phyloP scores from a whole-genome alignment of 2,888 invertebrate genomes.

The Agonopterix heracliana region DNA sequence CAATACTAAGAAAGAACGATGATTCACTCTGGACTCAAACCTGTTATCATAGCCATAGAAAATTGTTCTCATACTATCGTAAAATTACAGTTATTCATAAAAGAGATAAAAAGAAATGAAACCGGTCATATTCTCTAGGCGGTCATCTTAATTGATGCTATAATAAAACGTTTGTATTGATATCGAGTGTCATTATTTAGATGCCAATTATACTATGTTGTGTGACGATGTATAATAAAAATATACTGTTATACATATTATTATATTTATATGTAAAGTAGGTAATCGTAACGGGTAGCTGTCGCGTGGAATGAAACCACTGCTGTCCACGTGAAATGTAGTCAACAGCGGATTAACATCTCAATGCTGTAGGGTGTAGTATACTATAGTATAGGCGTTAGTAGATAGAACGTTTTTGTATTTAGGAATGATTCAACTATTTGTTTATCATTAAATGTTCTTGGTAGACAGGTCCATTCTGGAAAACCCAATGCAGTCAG shows the following conservation, averaged over 20 bases:
- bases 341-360: no score
- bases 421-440: no score
- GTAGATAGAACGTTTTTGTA: no score
- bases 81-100: background rate
- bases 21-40: background rate
- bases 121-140: background rate
- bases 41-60: background rate
- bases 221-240: background rate
- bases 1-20: no score
- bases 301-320: background rate
- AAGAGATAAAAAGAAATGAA: background rate
- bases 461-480: no score
- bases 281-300: conserved; percentile 4
- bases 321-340: no score
- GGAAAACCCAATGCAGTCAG: no score
- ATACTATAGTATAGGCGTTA: no score
- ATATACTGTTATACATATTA: conserved; percentile 4
- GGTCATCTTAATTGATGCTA: background rate
- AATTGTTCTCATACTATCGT: background rate
- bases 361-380: no score
- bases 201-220: background rate
- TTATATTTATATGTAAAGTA: conserved; percentile 5
- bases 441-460: no score
- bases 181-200: background rate
- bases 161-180: background rate